Percentiles rank a stretch among this genome's conserved stretches.
Conservation (phyloP, 2,888 invertebrate genomes). For the Prionchulus punctatus region DNA sequence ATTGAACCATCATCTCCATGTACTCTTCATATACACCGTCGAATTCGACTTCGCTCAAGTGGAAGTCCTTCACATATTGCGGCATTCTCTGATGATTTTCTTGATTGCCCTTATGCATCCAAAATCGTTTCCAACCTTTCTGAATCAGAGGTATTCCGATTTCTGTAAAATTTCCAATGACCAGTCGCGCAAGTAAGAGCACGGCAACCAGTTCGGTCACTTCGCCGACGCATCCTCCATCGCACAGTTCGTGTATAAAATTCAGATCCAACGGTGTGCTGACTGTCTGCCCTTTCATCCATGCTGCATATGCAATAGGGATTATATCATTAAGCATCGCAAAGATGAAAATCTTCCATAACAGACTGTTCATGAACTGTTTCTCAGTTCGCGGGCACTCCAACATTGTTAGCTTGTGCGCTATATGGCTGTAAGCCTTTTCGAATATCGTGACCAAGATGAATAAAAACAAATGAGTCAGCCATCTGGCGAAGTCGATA, state of each 20-base stretch:
- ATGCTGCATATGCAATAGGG: conserved; percentile 3
- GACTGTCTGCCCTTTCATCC: conserved; percentile 1
- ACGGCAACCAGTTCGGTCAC: conserved; percentile 4
- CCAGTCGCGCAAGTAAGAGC: neutral
- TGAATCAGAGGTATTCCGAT: neutral
- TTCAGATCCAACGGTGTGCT: neutral
- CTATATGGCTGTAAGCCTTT: neutral
- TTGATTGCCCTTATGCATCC: too few species aligned
- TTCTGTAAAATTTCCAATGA: neutral
- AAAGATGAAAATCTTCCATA: conserved; percentile 3
- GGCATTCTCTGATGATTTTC: too few species aligned
- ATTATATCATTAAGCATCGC: neutral
- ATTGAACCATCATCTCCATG: conserved; percentile 6
- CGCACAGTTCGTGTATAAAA: conserved; percentile 2
- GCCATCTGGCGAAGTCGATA: neutral
- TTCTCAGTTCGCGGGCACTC: neutral
- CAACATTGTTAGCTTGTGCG: neutral
- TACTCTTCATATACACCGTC: too few species aligned
- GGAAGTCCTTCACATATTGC: too few species aligned
- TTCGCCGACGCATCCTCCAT: neutral
- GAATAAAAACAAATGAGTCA: neutral
- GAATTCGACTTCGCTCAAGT: too few species aligned
- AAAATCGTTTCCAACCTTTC: neutral
- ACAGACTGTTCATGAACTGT: neutral
- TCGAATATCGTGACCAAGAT: neutral